These are phyloP conservation scores for Saxidomus purpurata DNA, from an alignment of 1,140 invertebrate species.

Conservation along the genomic window DNA sequence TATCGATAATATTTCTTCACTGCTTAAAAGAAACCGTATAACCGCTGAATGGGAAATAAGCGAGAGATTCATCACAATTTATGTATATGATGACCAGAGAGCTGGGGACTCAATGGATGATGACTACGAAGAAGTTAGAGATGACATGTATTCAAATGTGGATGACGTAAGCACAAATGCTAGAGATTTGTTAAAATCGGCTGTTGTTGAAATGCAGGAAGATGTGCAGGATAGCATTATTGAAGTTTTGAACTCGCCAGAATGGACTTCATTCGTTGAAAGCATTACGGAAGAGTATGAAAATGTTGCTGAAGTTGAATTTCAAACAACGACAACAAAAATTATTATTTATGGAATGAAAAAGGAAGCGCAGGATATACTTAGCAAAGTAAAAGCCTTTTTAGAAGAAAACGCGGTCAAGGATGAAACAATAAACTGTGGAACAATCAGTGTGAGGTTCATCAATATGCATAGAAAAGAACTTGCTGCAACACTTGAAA, in stretches of 20 bases:
- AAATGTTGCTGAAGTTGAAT: slow-evolving; percentile 6
- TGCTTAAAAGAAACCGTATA: not conserved
- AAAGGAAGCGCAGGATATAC: not conserved
- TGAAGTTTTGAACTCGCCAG: not conserved
- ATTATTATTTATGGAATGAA: slow-evolving; percentile 25
- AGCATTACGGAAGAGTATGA: slow-evolving; percentile 38
- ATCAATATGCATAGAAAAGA: slow-evolving; percentile 32
- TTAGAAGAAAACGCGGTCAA: not conserved
- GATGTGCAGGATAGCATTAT: not conserved
- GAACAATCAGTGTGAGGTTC: not conserved
- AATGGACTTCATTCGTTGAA: slow-evolving; percentile 7
- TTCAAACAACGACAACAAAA: not conserved
- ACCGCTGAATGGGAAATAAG: not conserved
- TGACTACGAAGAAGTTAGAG: not conserved
- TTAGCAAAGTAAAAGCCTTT: slow-evolving; percentile 12
- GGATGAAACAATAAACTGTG: not conserved
- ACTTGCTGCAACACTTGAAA: not conserved
- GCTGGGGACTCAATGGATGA: not conserved
- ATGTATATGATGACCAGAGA: not conserved
- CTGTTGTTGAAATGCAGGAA: not conserved
- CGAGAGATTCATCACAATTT: not conserved
- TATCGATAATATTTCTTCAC: not conserved
- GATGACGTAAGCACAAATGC: not conserved
- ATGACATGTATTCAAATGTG: not conserved
- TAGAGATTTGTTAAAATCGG: not conserved